These are phyloP conservation scores for Scophthalmus maximus DNA, from an alignment of 2,113 vertebrate genomes.

Conservation along the genomic window DNA sequence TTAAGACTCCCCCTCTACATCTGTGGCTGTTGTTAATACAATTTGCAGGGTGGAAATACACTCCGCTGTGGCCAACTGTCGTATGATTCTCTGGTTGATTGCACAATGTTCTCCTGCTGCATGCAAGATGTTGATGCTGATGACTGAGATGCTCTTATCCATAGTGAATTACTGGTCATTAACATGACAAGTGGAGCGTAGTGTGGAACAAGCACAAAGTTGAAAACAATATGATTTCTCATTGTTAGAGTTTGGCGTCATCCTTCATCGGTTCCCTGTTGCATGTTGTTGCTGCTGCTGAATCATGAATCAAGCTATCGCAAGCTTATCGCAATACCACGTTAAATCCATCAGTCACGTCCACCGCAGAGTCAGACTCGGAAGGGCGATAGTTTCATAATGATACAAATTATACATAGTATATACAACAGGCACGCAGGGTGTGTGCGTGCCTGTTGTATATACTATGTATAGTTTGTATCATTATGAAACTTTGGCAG, in stretches of 20 bases:
- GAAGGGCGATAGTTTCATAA: too few relatives aligned
- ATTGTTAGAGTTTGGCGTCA: background rate
- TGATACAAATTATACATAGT: too few relatives aligned
- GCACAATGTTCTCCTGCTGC: background rate
- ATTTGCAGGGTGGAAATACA: background rate
- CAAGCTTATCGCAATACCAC: too few relatives aligned
- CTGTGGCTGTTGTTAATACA: slow-evolving; percentile 4
- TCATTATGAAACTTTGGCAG: too few relatives aligned
- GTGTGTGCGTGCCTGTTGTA: too few relatives aligned
- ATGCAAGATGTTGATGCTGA: background rate
- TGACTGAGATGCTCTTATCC: background rate
- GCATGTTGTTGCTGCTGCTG: background rate
- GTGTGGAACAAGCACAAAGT: background rate
- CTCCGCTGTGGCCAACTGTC: background rate
- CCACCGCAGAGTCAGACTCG: too few relatives aligned
- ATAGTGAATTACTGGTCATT: slow-evolving; percentile 1
- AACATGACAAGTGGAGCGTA: background rate
- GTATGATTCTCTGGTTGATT: too few relatives aligned
- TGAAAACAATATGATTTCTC: background rate
- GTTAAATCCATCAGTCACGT: too few relatives aligned
- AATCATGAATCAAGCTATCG: background rate
- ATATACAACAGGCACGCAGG: too few relatives aligned
- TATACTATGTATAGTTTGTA: too few relatives aligned
- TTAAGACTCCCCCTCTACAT: slow-evolving; percentile 5
- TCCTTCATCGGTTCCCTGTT: background rate